Conservation (phyloP, 2,888 invertebrate species). For the Aplocera efformata region DNA sequence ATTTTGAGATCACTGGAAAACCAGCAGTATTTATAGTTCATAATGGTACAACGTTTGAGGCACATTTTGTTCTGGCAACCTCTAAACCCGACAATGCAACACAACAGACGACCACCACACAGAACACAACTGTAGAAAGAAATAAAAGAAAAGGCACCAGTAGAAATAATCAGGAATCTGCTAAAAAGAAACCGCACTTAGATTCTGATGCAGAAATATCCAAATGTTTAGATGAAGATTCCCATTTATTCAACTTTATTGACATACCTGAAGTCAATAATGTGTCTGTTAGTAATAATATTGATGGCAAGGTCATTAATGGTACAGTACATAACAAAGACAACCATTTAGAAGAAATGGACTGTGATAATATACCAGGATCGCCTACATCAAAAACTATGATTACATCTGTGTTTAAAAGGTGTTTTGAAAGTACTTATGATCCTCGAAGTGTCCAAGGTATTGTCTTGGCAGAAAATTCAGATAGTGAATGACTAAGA, state of each 20-base stretch:
- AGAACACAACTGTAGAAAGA: slow-evolving; percentile 57
- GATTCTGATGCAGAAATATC: slow-evolving; percentile 50
- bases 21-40: slow-evolving; percentile 88
- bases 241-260: slow-evolving; percentile 71
- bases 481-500: slow-evolving; percentile 80
- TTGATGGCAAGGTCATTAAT: slow-evolving; percentile 33
- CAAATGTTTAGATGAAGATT: slow-evolving; percentile 70
- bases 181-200: slow-evolving; percentile 64
- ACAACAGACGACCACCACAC: slow-evolving; percentile 57
- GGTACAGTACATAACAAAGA: slow-evolving; percentile 20
- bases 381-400: slow-evolving; percentile 82
- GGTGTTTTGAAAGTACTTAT: slow-evolving; percentile 88
- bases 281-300: slow-evolving; percentile 21
- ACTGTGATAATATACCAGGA: slow-evolving; percentile 76
- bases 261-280: slow-evolving; percentile 60
- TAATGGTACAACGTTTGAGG: slow-evolving; percentile 87
- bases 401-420: slow-evolving; percentile 84
- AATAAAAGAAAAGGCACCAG: slow-evolving; percentile 49
- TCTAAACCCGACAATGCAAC: slow-evolving; percentile 80
- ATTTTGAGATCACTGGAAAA: slow-evolving; percentile 89
- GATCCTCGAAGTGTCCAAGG: slow-evolving; percentile 81
- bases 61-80: slow-evolving; percentile 90
- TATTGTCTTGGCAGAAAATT: slow-evolving; percentile 84
- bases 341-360: slow-evolving; percentile 35
- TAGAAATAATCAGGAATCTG: slow-evolving; percentile 34